These are phyloP conservation scores for Zelleria hepariella DNA, from an alignment of 2,888 invertebrate species.

Conservation along the genomic window DNA sequence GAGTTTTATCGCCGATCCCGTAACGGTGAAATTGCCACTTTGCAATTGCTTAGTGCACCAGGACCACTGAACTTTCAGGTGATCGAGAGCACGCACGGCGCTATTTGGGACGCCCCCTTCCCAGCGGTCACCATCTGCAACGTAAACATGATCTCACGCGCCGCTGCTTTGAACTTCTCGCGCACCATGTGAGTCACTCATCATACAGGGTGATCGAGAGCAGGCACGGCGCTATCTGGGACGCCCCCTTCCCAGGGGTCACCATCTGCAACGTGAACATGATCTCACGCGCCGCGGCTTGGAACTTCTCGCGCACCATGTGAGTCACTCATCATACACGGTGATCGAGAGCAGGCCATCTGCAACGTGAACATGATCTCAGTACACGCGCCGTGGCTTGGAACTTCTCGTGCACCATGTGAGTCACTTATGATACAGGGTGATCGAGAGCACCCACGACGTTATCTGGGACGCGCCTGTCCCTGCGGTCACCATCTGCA, in stretches of 20 bases:
- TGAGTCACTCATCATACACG: constrained; percentile 19
- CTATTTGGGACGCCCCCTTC: constrained; percentile 77
- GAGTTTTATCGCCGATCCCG: too few species aligned
- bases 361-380: constrained; percentile 75
- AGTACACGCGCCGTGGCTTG: neutral
- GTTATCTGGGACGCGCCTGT: constrained; percentile 78
- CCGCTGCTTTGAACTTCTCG: neutral
- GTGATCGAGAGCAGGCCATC: constrained; percentile 73
- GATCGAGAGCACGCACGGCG: constrained; percentile 73
- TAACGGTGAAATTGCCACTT: too few species aligned
- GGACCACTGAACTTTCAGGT: constrained; percentile 42
- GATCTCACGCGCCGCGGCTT: constrained; percentile 41
- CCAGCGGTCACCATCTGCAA: constrained; percentile 77
- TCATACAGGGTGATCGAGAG: constrained; percentile 73
- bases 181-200: neutral
- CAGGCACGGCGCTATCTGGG: constrained; percentile 76
- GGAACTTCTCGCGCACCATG: neutral
- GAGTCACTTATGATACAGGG: constrained; percentile 27
- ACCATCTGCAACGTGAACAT: constrained; percentile 75
- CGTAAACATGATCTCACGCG: constrained; percentile 68
- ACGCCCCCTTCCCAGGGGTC: constrained; percentile 76
- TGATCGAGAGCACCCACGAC: constrained; percentile 73
- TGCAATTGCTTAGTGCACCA: too few species aligned
- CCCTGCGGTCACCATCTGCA: constrained; percentile 76
- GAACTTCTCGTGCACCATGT: neutral